Evolutionary conservation across 2,113 vertebrate species (phyloP), one percentile per base, ranked within the genome.

Genomic region (Eonycteris spelaea): DNA sequence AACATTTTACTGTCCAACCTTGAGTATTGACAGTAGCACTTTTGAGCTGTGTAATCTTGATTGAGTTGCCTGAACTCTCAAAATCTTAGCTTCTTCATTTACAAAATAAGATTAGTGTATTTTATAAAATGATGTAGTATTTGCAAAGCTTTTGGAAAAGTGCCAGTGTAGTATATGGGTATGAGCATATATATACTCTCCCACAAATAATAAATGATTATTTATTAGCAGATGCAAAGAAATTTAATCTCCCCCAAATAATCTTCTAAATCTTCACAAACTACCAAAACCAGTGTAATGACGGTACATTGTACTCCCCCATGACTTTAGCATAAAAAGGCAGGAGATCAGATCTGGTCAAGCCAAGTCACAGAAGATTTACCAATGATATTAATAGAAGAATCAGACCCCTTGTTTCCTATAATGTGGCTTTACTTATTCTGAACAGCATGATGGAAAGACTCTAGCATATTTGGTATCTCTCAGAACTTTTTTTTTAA

Each of bases 401-500:
- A 5, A 6, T 45, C 73, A 87, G 30, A 63, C 8, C 7, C 40
- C 48, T 61, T 83, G 28, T 85, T 88, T 80, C 35, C 59, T 11
- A 5, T 28, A 38, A 45, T 48, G 1, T 4, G 7, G 28, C 48
- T n/a, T 43, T 53, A 15, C 19, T 85, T 77, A 38, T 19, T 57
- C 48, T 33, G 26, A 48, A 18, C 48, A 80, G 19, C 74, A 51
- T 55, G 87, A 57, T 59, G 43, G n/a, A 87, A 95, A 90, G 12
- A 43, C 3, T 55, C 38, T 77, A 75, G 24, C 14, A 33, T 94
- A 83, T 88, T 80, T 96, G 14, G 10, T 80, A 77, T 12, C 22
- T 94, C 70, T 90, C 18, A 21, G 48, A 38, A 86, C 33, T 86
- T 96, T 88, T 82, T 80, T 45, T 16, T 38, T 55, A 79, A 91